Evolutionary conservation across 2,113 vertebrate genomes (phyloP), one percentile per base, ranked within the genome.

Genomic region (Noctilio leporinus): DNA sequence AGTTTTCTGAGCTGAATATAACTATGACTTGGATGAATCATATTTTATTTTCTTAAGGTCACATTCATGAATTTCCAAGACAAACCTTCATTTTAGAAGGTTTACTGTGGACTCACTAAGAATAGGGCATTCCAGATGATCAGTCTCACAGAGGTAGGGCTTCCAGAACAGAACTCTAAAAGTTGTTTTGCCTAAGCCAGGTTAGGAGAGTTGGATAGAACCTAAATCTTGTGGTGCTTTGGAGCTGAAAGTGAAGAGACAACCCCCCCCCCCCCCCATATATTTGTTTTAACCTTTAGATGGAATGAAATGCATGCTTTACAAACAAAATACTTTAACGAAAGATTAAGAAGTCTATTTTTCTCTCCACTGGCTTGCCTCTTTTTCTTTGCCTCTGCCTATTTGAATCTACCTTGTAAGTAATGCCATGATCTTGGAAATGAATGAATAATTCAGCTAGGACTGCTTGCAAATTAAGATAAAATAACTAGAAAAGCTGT

Each of bases 381-480:
- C 81, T 96, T 96, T 97, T 97, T 96, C n/a, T 80, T 95, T 28
- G 89, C 43, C 47, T 64, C 30, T 95, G 76, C 81, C 82, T 81
- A 92, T 96, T 96, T 96, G 94, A 98, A 97, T 98, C 95, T 97
- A 97, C 97, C 97, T 98, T 97, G 96, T 98, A 97, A 97, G 97
- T 96, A 96, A 96, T 78, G 95, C 97, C 96, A 92, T 92, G 96
- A 95, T 40, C 62, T 55, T 49, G 45, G 94, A 98, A 98, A 96
- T 88, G 97, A 97, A 95, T 88, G 92, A 91, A 72, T 75, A 97
- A 73, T 97, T 90, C 92, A 93, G 72, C 49, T 15, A 96, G 89
- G 87, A 73, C 80, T 92, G 72, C 84, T 94, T 94, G 40, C 43
- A 96, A 97, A 96, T 97, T 81, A 92, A 96, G 95, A 90, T 65